These are phyloP conservation scores for Cotesia congregata DNA, from an alignment of 2,888 invertebrate genomes.

Conservation along the genomic window DNA sequence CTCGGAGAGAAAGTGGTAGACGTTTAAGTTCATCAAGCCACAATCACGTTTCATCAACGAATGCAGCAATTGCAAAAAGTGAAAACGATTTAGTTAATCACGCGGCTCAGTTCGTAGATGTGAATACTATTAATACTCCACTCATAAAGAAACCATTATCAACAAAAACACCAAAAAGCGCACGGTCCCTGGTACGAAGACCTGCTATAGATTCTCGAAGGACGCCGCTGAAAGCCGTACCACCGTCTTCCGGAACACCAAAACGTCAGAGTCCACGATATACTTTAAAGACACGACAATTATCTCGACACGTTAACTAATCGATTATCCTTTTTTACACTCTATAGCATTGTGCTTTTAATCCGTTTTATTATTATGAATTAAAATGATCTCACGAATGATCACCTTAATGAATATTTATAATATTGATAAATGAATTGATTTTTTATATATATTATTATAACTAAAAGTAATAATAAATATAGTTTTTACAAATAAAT, in stretches of 20 bases:
- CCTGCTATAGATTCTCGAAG: conserved; percentile 71
- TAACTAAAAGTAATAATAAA: conserved; percentile 11
- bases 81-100: conserved; percentile 50
- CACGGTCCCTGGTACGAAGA: conserved; percentile 71
- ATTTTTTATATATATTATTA: conserved; percentile 27
- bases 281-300: conserved; percentile 58
- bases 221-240: conserved; percentile 74
- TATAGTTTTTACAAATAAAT: conserved; percentile 11
- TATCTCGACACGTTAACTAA: conserved; percentile 51
- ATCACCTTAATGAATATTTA: conserved; percentile 5
- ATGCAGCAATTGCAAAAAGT: conserved; percentile 36
- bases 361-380: background rate
- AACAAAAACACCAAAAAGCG: conserved; percentile 73
- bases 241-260: conserved; percentile 55
- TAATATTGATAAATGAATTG: conserved; percentile 8
- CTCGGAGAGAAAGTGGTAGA: conserved; percentile 31
- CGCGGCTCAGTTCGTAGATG: conserved; percentile 44
- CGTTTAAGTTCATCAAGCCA: conserved; percentile 42
- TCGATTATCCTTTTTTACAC: conserved; percentile 5
- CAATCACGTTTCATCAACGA: background rate
- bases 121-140: conserved; percentile 69
- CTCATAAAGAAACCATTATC: conserved; percentile 75
- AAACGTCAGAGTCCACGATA: conserved; percentile 64
- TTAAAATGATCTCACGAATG: conserved; percentile 9
- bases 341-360: background rate